These are phyloP conservation scores for Mechanitis mazaeus DNA, from an alignment of 2,888 invertebrate genomes.

Conservation along the genomic window DNA sequence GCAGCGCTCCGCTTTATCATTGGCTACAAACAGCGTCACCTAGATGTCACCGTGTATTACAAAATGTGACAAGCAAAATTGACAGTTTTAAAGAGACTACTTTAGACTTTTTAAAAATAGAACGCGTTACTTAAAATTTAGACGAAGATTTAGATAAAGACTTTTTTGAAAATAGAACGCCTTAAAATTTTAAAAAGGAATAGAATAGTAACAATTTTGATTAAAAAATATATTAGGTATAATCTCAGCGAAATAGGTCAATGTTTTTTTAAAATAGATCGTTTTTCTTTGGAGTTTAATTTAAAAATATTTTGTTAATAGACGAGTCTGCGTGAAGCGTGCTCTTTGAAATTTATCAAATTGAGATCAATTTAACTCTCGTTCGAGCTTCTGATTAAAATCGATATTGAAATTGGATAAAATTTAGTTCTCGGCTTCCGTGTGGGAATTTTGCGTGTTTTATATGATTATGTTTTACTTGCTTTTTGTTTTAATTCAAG, in stretches of 20 bases:
- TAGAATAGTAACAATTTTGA: too few relatives aligned
- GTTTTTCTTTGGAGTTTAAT: not conserved
- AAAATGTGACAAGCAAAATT: not conserved
- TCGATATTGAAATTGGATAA: constrained; percentile 29
- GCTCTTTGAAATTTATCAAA: constrained; percentile 27
- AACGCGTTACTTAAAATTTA: not conserved
- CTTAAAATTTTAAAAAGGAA: too few relatives aligned
- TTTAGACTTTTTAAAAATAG: not conserved
- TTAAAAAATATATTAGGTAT: too few relatives aligned
- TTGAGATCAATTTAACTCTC: constrained; percentile 31
- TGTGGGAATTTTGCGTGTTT: constrained; percentile 46
- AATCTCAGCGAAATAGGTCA: not conserved
- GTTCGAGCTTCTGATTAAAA: constrained; percentile 34
- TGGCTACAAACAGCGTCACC: constrained; percentile 42
- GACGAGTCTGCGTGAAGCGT: constrained; percentile 20
- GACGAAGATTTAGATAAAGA: too few relatives aligned
- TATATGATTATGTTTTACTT: constrained; percentile 15
- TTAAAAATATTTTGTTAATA: not conserved
- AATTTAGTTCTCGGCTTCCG: constrained; percentile 52
- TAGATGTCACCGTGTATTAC: constrained; percentile 62
- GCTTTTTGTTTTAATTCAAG: too few relatives aligned
- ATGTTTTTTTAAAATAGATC: not conserved
- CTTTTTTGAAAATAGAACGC: too few relatives aligned
- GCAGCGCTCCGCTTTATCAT: constrained; percentile 42
- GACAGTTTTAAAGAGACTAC: too few relatives aligned